Evolutionary conservation across 2,888 invertebrate genomes (phyloP).

Genomic region (Neria commutata): DNA sequence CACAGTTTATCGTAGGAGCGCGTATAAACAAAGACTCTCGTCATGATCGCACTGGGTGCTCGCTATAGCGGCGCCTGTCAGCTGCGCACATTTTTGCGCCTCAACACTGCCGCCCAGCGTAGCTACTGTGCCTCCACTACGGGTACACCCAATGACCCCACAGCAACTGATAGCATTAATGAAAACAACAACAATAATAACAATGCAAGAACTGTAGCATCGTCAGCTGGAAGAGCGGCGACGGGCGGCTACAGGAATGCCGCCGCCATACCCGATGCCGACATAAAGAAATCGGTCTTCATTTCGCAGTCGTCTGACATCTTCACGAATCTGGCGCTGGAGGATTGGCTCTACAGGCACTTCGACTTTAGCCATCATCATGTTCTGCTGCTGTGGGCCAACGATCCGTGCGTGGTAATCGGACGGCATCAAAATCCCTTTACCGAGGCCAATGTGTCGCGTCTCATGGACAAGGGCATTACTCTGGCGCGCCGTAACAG

Average conservation of each 20-base stretch:
- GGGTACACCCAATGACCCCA: constrained; percentile 27
- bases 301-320: constrained; percentile 92
- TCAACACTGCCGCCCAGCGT: not conserved
- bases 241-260: constrained; percentile 45
- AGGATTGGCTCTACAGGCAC: constrained; percentile 94
- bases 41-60: constrained; percentile 1
- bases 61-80: not conserved
- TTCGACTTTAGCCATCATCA: constrained; percentile 83
- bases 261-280: constrained; percentile 52
- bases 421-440: constrained; percentile 98
- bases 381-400: constrained; percentile 89
- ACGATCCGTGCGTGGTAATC: constrained; percentile 92
- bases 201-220: constrained; percentile 45
- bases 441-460: constrained; percentile 83
- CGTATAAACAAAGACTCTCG: not conserved
- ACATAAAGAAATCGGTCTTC: constrained; percentile 83
- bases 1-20: constrained; percentile 7
- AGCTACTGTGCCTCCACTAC: not conserved
- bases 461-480: constrained; percentile 71
- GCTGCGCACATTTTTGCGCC: not conserved
- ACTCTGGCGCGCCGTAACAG: constrained; percentile 87
- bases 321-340: constrained; percentile 91
- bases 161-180: not conserved
- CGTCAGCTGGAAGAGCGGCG: constrained; percentile 47
- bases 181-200: constrained; percentile 24